Evolutionary conservation across 2,113 vertebrate species (phyloP), one percentile per base, ranked within the genome.

Genomic region (Corythaeola cristata): DNA sequence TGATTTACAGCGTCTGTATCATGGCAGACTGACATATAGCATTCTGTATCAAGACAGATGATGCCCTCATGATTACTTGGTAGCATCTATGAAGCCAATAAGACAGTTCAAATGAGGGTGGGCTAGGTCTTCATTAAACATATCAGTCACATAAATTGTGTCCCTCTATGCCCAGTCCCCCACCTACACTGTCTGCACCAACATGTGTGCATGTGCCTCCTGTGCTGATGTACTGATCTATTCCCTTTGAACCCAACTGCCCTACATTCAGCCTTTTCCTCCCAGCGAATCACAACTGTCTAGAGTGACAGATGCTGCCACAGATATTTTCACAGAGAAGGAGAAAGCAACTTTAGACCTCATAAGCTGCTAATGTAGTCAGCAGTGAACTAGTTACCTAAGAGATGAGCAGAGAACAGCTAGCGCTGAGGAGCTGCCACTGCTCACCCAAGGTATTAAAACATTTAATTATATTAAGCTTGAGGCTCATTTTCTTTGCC

Each of bases 211-310:
- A 9, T 66, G 56, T 59, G 79, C 79, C 71, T 76, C 78, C 39
- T 2, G 4, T 66, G 59, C 74, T 35, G 39, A 76, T 60, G 72
- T 49, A 72, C 49, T 77, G 33, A 88, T 93, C 83, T 74, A 75
- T 80, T 93, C 85, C 73, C 59, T 85, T 44, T 89, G 69, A 94
- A 97, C 82, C 72, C 28, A 5, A 88, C 50, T 77, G 95, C 93
- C 96, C 90, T 92, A 96, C 80, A 92, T 97, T 83, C 88, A 82
- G 75, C 66, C 58, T 89, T 62, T 87, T 47, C 66, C 87, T 93
- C 71, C 80, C 71, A 78, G 56, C 52, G 72, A 94, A 91, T 90
- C 92, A 80, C 95, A 96, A 8, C 92, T 90, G 87, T 71, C 72
- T 85, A 35, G 59, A 88, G 87, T 47, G 68, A 97, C 95, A 96